Base-by-base conservation (phyloP, 1,140 invertebrate genomes). In the Drosophila nikananu region DNA sequence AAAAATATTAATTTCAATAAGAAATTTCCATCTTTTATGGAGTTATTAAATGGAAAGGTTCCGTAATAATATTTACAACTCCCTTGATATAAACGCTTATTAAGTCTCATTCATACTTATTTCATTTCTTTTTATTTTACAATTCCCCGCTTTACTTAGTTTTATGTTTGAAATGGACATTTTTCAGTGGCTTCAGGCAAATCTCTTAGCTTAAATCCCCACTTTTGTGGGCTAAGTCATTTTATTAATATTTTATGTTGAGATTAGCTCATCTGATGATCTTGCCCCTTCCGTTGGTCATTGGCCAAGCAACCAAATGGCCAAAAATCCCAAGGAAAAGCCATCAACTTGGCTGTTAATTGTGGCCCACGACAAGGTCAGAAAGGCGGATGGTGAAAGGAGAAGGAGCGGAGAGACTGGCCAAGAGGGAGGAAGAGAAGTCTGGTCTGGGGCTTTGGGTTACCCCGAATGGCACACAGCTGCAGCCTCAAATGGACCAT, bases 401-500 rank as follows among this genome's bases (percentile, higher is more conserved):
- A 65, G 51, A n/a, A 10, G 51, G 51, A 52, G 23, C 5, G 27
- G 39, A 27, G 25, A 57, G 41, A 41, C 39, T 57, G 42, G 23
- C 12, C 17, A 51, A 37, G 48, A 74, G 51, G 48, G 21, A 62
- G 35, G 10, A n/a, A n/a, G 68, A 35, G 37, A 17, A 48, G 32
- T 58, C 59, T 58, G 61, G 75, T 59, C 42, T 42, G 65, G 57
- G 63, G 62, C 71, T 59, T 77, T 67, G 74, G 74, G 70, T 73
- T 73, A 73, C 70, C 67, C 37, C 70, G 70, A 51, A 49, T 59
- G 67, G 77, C 83, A 63, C 86, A 90, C 84, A 89, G 81, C 81
- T 84, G 84, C 84, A 80, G 72, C 78, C 76, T 79, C 84, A 90
- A 90, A 89, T 87, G 83, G 84, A 89, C 86, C 86, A 89, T 75